A percentile compares a stretch with the other conserved stretches of the same genome.
phyloP scores from a whole-genome alignment of 2,797 vertebrate species.

The Carcharodon carcharias region DNA sequence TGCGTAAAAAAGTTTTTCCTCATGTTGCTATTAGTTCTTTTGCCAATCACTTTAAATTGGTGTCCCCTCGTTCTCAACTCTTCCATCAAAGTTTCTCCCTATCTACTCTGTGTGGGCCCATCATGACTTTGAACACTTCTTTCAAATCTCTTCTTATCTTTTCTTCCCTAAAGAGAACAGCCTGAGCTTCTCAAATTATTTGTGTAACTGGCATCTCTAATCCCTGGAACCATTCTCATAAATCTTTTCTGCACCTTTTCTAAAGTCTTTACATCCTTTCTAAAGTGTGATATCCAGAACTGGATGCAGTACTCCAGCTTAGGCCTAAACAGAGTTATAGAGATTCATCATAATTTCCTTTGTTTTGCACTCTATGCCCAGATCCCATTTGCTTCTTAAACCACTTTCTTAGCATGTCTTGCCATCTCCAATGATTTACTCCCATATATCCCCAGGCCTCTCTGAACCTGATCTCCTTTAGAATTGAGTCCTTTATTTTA shows the following conservation, averaged over 20 bases:
- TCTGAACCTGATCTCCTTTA: not conserved
- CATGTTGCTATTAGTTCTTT: not conserved
- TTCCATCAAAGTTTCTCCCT: not conserved
- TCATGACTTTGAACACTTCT: not conserved
- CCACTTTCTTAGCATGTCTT: not conserved
- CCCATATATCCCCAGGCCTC: no score
- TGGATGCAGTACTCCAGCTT: not conserved
- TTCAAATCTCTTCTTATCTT: not conserved
- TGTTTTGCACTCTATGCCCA: not conserved
- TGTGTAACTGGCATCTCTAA: not conserved
- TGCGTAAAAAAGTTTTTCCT: not conserved
- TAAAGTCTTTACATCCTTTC: not conserved
- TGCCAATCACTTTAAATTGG: not conserved
- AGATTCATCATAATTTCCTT: not conserved
- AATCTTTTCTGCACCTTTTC: not conserved
- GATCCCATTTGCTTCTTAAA: not conserved
- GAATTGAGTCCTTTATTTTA: not conserved
- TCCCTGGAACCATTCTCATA: not conserved
- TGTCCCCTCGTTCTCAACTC: not conserved
- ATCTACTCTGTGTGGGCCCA: not conserved
- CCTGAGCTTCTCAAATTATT: not conserved
- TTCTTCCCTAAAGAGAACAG: not conserved
- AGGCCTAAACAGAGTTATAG: not conserved
- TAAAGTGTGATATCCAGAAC: not conserved
- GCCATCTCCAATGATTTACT: not conserved